Conservation (phyloP, 23 tunicate genomes). For the Ascidia mentula region DNA sequence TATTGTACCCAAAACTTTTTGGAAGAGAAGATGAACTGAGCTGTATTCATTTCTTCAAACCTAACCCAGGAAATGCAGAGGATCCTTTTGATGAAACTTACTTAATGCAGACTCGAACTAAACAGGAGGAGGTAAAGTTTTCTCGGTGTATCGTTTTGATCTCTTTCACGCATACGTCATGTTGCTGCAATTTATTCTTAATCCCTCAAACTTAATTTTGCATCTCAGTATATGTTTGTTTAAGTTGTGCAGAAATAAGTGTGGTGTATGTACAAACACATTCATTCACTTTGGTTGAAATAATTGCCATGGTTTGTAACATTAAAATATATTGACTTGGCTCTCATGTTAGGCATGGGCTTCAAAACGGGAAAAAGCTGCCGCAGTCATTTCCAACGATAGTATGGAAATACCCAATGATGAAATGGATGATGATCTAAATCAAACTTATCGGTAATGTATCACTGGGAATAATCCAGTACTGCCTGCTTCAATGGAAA, state of each 20-base stretch:
- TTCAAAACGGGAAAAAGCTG: constrained; percentile 39
- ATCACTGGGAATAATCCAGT: background rate
- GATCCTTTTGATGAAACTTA: constrained; percentile 81
- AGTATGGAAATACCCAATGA: background rate
- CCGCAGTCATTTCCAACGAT: constrained; percentile 18
- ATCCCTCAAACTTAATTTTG: too few species aligned
- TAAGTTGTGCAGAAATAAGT: too few species aligned
- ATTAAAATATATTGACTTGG: too few species aligned
- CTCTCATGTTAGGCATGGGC: constrained; percentile 59
- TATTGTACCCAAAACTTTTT: constrained; percentile 49
- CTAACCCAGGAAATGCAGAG: constrained; percentile 59
- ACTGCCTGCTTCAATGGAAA: background rate
- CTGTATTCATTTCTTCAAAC: constrained; percentile 30
- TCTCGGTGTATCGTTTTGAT: too few species aligned
- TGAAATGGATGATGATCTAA: background rate
- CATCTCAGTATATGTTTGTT: too few species aligned
- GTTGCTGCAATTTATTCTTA: too few species aligned
- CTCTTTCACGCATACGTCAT: too few species aligned
- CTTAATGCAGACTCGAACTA: constrained; percentile 48
- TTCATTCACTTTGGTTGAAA: too few species aligned
- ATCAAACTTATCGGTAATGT: background rate
- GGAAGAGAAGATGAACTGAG: background rate
- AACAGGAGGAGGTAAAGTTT: constrained; percentile 52
- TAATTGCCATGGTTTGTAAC: too few species aligned
- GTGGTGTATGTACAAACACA: too few species aligned